phyloP scores from a whole-genome alignment of 2,113 vertebrate species.

The Columbina picui region DNA sequence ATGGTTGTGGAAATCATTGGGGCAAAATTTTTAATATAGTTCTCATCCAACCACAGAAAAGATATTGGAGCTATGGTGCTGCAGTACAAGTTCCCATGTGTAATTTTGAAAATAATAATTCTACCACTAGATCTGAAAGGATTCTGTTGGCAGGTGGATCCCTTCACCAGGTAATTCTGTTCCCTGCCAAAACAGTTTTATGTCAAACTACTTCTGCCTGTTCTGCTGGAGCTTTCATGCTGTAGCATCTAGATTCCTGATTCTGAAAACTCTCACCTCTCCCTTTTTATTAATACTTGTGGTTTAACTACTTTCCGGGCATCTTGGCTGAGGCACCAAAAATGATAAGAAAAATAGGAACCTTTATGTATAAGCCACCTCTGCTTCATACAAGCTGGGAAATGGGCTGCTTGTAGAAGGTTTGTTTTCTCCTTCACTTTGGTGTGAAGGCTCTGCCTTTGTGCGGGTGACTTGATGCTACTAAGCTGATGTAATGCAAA shows the following conservation, averaged over 20 bases:
- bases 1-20: not conserved
- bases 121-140: not conserved
- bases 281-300: not conserved
- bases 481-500: not conserved
- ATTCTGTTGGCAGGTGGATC: not conserved
- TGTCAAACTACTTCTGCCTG: not conserved
- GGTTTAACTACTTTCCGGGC: not conserved
- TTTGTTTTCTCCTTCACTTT: not conserved
- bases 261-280: not conserved
- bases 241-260: not conserved
- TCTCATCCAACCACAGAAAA: not conserved
- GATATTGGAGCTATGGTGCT: not conserved
- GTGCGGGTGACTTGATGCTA: not conserved
- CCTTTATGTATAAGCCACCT: not conserved
- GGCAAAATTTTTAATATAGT: not conserved
- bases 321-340: not conserved
- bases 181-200: not conserved
- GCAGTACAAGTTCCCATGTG: not conserved
- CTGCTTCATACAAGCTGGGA: not conserved
- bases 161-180: accelerated
- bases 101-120: not conserved
- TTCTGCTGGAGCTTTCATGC: not conserved
- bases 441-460: not conserved
- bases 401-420: not conserved
- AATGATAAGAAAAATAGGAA: not conserved